Percentiles rank a stretch among this genome's conserved stretches.
phyloP scores from a whole-genome alignment of 2,113 vertebrate species.

The Heterotilapia buettikoferi region DNA sequence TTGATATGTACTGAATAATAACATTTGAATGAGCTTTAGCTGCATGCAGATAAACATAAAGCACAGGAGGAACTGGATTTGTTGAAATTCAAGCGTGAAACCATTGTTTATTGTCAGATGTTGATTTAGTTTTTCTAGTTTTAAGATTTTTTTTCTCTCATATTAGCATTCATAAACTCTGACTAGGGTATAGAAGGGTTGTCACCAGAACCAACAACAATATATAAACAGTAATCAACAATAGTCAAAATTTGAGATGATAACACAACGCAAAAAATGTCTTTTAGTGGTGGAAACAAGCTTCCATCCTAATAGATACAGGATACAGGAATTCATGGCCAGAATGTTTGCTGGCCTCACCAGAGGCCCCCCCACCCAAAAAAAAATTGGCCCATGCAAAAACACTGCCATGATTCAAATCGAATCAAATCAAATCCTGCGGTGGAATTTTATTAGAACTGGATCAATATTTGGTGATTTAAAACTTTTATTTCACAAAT shows the following conservation, averaged over 20 bases:
- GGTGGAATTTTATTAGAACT: neutral
- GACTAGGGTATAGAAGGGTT: neutral
- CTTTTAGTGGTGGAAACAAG: neutral
- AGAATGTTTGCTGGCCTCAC: neutral
- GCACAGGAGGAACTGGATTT: neutral
- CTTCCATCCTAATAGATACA: neutral
- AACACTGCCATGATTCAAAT: neutral
- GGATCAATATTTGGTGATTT: neutral
- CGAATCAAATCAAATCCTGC: neutral
- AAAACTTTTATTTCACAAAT: neutral
- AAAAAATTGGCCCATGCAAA: neutral
- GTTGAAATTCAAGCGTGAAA: neutral
- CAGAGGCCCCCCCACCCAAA: accelerated
- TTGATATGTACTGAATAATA: neutral
- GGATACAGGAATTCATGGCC: neutral
- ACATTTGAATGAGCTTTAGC: neutral
- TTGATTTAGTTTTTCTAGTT: neutral
- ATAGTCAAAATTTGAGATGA: neutral
- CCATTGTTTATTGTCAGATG: neutral
- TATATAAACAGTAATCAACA: neutral
- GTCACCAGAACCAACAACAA: neutral
- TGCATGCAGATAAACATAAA: neutral
- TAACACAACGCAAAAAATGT: neutral
- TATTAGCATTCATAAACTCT: neutral
- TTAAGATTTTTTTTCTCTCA: neutral